Percentiles rank a stretch among this genome's conserved stretches.
Evolutionary conservation across 2,888 invertebrate genomes (phyloP).

Genomic region (Cosmia trapezina): DNA sequence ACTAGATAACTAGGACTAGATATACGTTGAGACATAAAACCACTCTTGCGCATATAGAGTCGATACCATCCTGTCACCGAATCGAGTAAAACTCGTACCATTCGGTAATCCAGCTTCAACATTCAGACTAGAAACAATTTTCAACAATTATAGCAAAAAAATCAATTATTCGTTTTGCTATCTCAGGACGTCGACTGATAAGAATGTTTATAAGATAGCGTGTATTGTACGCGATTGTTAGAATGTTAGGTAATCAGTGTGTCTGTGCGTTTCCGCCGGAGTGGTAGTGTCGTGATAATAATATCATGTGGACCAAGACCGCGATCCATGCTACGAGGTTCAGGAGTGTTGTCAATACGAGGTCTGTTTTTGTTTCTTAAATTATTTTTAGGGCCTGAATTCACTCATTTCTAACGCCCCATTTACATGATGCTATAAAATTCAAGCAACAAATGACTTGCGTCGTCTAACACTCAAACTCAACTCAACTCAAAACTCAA

Average conservation of each 20-base stretch:
- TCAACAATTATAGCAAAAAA: not conserved
- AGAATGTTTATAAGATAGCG: slow-evolving; percentile 29
- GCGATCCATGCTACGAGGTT: slow-evolving; percentile 29
- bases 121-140: not conserved
- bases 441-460: not conserved
- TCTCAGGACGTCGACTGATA: slow-evolving; percentile 30
- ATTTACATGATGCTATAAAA: not conserved
- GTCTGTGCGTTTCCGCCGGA: not conserved
- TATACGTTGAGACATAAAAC: not conserved
- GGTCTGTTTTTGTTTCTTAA: slow-evolving; percentile 19
- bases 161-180: not conserved
- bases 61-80: not conserved
- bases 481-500: no score
- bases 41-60: slow-evolving; percentile 4
- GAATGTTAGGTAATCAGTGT: slow-evolving; percentile 25
- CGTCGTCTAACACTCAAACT: no score
- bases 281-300: slow-evolving; percentile 21
- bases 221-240: not conserved
- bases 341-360: slow-evolving; percentile 21
- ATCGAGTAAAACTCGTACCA: not conserved
- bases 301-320: slow-evolving; percentile 47
- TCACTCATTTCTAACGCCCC: not conserved
- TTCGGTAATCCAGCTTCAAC: not conserved
- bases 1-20: no score
- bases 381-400: not conserved